phyloP scores from a whole-genome alignment of 2,113 vertebrate species.

The Papio anubis region DNA sequence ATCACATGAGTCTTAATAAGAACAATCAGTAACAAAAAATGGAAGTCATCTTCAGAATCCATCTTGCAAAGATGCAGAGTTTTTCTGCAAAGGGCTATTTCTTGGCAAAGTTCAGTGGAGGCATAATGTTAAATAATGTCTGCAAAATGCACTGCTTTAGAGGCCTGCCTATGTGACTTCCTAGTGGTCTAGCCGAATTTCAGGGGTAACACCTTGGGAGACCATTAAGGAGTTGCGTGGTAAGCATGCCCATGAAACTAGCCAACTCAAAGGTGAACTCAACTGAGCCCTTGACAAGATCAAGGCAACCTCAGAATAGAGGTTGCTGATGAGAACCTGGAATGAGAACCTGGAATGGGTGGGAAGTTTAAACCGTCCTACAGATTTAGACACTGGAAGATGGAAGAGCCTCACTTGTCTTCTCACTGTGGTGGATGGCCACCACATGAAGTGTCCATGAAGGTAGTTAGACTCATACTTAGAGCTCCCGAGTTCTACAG shows the following conservation, averaged over 20 bases:
- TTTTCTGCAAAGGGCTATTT: neutral
- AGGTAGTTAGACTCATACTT: neutral
- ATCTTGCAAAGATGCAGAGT: neutral
- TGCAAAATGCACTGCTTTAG: neutral
- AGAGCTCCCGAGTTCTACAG: neutral
- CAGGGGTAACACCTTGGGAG: neutral
- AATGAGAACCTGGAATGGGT: neutral
- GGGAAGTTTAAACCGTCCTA: neutral
- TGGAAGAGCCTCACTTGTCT: neutral
- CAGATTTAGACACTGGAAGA: too few relatives aligned
- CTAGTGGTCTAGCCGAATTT: neutral
- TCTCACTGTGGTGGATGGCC: neutral
- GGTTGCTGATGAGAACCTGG: neutral
- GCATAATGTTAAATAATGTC: neutral
- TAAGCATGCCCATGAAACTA: neutral
- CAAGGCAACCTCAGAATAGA: neutral
- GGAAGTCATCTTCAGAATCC: neutral
- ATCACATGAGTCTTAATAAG: neutral
- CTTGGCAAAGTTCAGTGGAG: neutral
- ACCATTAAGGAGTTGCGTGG: neutral
- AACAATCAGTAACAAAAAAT: neutral
- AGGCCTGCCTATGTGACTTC: neutral
- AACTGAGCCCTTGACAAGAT: neutral
- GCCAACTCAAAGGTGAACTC: neutral
- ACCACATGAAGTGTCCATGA: rapidly evolving